A percentile compares a stretch with the other conserved stretches of the same genome.
These are phyloP conservation scores for Suncus etruscus DNA, from an alignment of 2,113 vertebrate genomes.

Conservation along the genomic window DNA sequence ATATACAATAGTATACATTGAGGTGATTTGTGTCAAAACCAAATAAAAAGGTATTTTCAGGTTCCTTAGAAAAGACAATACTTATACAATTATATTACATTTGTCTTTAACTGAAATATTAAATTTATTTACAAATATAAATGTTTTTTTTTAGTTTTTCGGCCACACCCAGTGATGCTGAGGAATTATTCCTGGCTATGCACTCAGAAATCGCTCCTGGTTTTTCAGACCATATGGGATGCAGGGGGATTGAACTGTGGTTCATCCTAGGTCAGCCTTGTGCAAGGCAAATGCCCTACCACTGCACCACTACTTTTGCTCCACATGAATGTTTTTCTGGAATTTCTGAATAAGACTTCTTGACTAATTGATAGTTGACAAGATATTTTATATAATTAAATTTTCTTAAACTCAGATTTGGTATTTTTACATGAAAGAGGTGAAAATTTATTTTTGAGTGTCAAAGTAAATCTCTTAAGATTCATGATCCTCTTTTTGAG, in stretches of 20 bases:
- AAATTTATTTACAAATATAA: constrained; percentile 42
- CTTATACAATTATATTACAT: not conserved
- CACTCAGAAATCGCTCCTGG: too few species aligned
- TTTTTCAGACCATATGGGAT: too few species aligned
- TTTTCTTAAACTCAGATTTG: constrained; percentile 28
- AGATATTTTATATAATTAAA: not conserved
- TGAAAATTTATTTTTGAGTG: constrained; percentile 32
- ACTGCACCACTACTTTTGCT: too few species aligned
- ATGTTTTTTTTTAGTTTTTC: too few species aligned
- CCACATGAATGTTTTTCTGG: constrained; percentile 21
- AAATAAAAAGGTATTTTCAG: constrained; percentile 47
- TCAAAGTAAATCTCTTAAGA: not conserved
- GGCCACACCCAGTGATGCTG: too few species aligned
- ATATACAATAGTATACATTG: constrained; percentile 53
- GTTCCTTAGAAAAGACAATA: constrained; percentile 55
- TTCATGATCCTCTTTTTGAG: constrained; percentile 14
- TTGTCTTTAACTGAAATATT: constrained; percentile 1
- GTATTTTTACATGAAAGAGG: constrained; percentile 19
- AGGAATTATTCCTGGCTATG: too few species aligned
- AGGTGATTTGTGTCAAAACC: constrained; percentile 28
- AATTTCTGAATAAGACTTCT: constrained; percentile 43
- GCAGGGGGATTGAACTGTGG: too few species aligned
- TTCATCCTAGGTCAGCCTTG: too few species aligned
- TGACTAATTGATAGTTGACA: not conserved
- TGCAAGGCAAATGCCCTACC: too few species aligned